phyloP scores from a whole-genome alignment of 2,113 vertebrate genomes.

The Eptesicus fuscus region DNA sequence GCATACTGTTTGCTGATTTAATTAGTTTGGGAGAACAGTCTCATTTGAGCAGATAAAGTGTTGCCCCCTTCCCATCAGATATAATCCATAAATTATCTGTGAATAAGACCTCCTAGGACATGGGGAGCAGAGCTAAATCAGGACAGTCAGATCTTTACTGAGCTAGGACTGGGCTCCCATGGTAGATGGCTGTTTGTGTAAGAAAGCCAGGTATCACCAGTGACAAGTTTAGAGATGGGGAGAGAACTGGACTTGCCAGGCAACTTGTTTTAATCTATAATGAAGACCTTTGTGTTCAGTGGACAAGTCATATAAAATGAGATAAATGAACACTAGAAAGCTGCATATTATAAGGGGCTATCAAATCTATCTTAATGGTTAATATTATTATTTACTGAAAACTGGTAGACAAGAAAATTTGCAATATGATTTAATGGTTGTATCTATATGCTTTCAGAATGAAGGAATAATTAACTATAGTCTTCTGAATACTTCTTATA shows the following conservation, averaged over 20 bases:
- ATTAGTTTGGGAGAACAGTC: neutral
- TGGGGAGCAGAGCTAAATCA: neutral
- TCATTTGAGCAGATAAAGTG: neutral
- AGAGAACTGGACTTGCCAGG: neutral
- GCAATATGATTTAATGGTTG: neutral
- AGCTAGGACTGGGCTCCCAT: neutral
- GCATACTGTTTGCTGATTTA: neutral
- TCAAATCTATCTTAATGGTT: neutral
- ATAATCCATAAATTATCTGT: neutral
- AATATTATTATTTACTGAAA: neutral
- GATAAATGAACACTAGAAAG: neutral
- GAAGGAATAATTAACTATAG: neutral
- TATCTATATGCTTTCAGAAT: neutral
- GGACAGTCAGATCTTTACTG: rapidly evolving
- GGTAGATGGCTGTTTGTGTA: neutral
- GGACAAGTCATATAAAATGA: neutral
- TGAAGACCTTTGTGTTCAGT: neutral
- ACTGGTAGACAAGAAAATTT: neutral
- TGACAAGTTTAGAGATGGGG: neutral
- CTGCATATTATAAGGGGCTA: neutral
- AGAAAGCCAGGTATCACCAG: neutral
- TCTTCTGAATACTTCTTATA: neutral
- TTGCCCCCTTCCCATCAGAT: neutral
- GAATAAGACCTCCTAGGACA: neutral
- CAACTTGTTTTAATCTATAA: neutral